Percentiles rank a stretch among this genome's conserved stretches.
Evolutionary conservation across 1,140 invertebrate species (phyloP).

Genomic region (Leptestheria dahalacensis): DNA sequence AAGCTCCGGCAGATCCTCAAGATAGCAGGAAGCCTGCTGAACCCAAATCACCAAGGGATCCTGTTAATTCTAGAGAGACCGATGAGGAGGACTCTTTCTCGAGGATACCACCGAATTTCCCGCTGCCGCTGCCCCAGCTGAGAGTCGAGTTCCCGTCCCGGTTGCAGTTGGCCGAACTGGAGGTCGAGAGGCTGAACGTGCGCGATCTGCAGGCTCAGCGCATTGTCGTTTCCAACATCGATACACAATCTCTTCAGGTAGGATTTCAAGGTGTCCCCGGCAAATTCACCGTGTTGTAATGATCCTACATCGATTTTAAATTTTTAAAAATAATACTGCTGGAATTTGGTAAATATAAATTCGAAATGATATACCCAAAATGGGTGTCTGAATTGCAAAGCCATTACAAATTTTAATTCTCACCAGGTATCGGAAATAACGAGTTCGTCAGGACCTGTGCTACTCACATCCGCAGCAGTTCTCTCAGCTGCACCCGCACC

Average conservation of each 20-base stretch:
- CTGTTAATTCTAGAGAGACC: not conserved
- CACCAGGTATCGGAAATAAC: conserved; percentile 9
- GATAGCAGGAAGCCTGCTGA: not conserved
- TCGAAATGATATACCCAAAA: too few relatives aligned
- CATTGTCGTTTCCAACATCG: conserved; percentile 60
- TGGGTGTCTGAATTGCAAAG: too few relatives aligned
- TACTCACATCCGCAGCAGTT: not conserved
- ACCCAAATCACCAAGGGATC: not conserved
- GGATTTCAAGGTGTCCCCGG: too few relatives aligned
- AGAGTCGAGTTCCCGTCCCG: conserved; percentile 24
- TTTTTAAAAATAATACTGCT: too few relatives aligned
- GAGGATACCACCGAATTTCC: not conserved
- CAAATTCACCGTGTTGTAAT: too few relatives aligned
- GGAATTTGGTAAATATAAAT: too few relatives aligned
- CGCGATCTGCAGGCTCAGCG: conserved; percentile 56
- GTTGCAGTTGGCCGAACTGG: conserved; percentile 52
- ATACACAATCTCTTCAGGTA: conserved; percentile 48
- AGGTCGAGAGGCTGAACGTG: conserved; percentile 56
- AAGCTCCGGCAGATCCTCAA: not conserved
- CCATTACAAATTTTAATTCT: too few relatives aligned
- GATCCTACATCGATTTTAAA: too few relatives aligned
- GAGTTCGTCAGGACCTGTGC: conserved; percentile 7
- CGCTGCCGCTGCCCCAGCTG: conserved; percentile 5
- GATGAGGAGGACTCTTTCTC: conserved; percentile 7
- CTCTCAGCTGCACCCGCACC: not conserved